These are phyloP conservation scores for Ara ararauna DNA, from an alignment of 2,797 vertebrate species.

Conservation along the genomic window DNA sequence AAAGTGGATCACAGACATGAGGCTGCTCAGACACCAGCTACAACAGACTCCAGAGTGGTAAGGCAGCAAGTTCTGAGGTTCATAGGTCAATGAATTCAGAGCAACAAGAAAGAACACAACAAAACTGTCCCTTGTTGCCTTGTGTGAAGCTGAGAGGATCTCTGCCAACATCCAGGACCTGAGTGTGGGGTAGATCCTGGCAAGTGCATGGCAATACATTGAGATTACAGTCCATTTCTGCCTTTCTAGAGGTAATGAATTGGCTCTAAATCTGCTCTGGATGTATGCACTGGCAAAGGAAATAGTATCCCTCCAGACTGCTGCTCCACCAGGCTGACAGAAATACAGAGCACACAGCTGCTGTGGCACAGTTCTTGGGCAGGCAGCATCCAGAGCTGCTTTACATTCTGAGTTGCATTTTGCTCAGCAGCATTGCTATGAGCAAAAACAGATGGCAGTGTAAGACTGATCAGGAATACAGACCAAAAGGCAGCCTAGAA, in stretches of 20 bases:
- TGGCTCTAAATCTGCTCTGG: not conserved
- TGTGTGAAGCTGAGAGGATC: fast-evolving
- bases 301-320: not conserved
- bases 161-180: not conserved
- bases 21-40: not conserved
- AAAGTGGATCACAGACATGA: not conserved
- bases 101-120: not conserved
- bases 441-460: not conserved
- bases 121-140: not conserved
- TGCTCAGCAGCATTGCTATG: not conserved
- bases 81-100: not conserved
- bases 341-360: not conserved
- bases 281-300: not conserved
- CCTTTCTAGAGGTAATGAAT: not conserved
- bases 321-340: not conserved
- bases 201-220: not conserved
- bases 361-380: not conserved
- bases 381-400: not conserved
- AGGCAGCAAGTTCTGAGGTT: not conserved
- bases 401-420: fast-evolving
- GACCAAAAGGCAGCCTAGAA: not conserved
- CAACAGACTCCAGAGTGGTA: not conserved
- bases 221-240: no score
- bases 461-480: not conserved
- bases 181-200: not conserved